These are phyloP conservation scores for Neomonachus schauinslandi DNA, from an alignment of 2,113 vertebrate genomes.

Conservation along the genomic window DNA sequence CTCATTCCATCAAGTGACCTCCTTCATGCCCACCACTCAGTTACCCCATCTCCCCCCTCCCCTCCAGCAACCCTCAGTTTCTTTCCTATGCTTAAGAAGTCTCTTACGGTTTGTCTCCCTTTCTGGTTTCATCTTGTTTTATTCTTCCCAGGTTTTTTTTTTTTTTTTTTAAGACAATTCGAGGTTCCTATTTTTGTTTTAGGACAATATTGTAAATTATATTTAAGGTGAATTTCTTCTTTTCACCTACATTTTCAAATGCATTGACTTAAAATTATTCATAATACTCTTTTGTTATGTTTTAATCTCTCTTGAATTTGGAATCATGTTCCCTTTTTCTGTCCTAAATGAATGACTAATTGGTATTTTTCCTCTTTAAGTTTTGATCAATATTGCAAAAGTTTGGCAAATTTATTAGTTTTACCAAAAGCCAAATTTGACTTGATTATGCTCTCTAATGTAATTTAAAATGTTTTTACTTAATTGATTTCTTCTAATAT, in stretches of 20 bases:
- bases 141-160: too few relatives aligned
- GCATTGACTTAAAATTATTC: background rate
- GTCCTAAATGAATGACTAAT: background rate
- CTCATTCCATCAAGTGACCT: too few relatives aligned
- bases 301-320: background rate
- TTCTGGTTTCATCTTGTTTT: too few relatives aligned
- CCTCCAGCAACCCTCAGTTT: too few relatives aligned
- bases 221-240: background rate
- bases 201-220: background rate
- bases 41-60: too few relatives aligned
- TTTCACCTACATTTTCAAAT: background rate
- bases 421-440: background rate
- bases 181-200: background rate
- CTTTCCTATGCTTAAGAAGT: too few relatives aligned
- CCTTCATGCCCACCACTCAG: too few relatives aligned
- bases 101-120: too few relatives aligned
- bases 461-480: background rate
- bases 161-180: background rate
- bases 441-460: background rate
- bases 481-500: background rate
- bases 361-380: background rate
- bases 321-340: background rate
- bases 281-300: background rate
- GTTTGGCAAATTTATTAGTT: background rate
- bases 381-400: background rate